phyloP scores from a whole-genome alignment of 2,888 invertebrate genomes.

The Caenorhabditis angaria region DNA sequence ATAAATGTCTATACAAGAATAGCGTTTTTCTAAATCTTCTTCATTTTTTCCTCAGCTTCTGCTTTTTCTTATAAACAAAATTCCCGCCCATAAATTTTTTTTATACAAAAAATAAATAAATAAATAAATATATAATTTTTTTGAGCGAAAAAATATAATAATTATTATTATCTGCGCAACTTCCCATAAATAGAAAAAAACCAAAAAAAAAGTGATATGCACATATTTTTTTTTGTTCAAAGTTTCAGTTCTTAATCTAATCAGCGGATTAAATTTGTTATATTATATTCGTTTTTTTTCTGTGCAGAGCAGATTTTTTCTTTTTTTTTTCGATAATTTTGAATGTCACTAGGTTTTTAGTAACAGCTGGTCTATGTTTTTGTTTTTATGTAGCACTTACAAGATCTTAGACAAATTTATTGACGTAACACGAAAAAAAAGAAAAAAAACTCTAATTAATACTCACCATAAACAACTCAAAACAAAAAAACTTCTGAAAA shows the following conservation, averaged over 20 bases:
- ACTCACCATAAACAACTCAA: background rate
- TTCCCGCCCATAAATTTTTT: background rate
- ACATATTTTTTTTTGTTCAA: background rate
- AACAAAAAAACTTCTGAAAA: background rate
- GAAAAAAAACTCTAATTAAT: too few species aligned
- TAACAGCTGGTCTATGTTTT: background rate
- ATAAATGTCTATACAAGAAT: background rate
- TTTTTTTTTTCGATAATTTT: background rate
- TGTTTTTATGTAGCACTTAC: too few species aligned
- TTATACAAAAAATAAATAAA: too few species aligned
- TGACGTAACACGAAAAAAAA: background rate
- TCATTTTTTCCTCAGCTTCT: background rate
- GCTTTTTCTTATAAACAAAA: background rate
- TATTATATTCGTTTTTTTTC: background rate
- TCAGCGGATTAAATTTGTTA: slow-evolving; percentile 1
- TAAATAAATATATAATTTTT: background rate
- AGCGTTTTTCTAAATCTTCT: background rate
- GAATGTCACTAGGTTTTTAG: background rate
- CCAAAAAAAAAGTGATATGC: too few species aligned
- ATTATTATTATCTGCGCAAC: background rate
- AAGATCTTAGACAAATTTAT: background rate
- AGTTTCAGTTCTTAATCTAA: slow-evolving; percentile 1
- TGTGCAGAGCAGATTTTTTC: background rate
- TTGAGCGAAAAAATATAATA: background rate
- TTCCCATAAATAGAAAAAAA: background rate